Percentiles rank a stretch among this genome's conserved stretches.
These are phyloP conservation scores for Cephalophus harveyi DNA, from an alignment of 2,113 vertebrate species.

Conservation along the genomic window DNA sequence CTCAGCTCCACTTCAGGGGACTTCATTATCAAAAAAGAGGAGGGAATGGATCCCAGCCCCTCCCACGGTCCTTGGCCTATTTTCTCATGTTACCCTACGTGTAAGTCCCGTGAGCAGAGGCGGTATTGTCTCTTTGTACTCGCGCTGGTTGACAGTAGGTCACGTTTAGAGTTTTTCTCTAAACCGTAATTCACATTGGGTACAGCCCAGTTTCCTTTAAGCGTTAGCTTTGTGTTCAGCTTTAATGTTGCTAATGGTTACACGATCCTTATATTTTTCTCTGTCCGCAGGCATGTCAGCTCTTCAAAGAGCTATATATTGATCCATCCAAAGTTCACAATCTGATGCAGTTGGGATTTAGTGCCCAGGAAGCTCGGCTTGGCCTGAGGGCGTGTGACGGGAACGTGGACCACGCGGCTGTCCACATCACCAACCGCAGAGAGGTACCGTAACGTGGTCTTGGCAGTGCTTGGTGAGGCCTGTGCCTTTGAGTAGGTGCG, in stretches of 20 bases:
- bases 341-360: slow-evolving; percentile 90
- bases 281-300: slow-evolving; percentile 82
- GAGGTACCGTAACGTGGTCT: slow-evolving; percentile 79
- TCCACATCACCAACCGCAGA: slow-evolving; percentile 87
- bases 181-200: not conserved
- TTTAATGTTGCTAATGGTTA: rapidly evolving
- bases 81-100: rapidly evolving
- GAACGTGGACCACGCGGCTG: slow-evolving; percentile 86
- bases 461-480: rapidly evolving
- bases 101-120: not conserved
- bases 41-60: rapidly evolving
- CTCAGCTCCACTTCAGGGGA: not conserved
- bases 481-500: not conserved
- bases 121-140: not conserved
- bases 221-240: not conserved
- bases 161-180: not conserved
- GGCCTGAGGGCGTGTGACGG: slow-evolving; percentile 92
- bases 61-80: not conserved
- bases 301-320: slow-evolving; percentile 85
- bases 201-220: not conserved
- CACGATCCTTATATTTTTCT: not conserved
- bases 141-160: not conserved
- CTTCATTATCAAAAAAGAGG: not conserved
- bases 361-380: slow-evolving; percentile 91
- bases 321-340: slow-evolving; percentile 88